phyloP scores from a whole-genome alignment of 2,888 invertebrate genomes.

The Ophraella communa region DNA sequence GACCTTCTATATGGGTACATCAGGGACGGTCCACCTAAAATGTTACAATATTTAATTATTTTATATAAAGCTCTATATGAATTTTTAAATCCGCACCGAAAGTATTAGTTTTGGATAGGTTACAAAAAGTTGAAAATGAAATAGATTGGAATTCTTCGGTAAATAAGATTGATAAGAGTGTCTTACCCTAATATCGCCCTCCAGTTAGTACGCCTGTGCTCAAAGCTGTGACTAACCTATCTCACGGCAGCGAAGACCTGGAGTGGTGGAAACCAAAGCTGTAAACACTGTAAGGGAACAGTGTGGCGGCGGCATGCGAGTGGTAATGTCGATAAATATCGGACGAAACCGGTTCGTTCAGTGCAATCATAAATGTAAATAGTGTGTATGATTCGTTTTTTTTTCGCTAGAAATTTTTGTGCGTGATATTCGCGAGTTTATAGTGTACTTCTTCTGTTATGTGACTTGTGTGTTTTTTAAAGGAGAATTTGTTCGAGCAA shows the following conservation, averaged over 20 bases:
- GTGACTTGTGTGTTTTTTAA: constrained; percentile 15
- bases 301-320: constrained; percentile 28
- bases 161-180: neutral
- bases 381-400: constrained; percentile 2
- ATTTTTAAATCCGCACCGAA: neutral
- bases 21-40: neutral
- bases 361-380: constrained; percentile 10
- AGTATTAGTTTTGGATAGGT: neutral
- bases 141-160: neutral
- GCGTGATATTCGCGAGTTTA: constrained; percentile 11
- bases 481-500: constrained; percentile 11
- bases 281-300: constrained; percentile 15
- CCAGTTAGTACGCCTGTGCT: constrained; percentile 26
- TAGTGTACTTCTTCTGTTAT: constrained; percentile 17
- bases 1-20: neutral
- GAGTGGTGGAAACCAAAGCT: constrained; percentile 21
- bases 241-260: constrained; percentile 27
- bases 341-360: constrained; percentile 16
- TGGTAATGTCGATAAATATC: constrained; percentile 21
- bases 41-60: neutral
- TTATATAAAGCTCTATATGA: neutral
- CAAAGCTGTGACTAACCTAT: constrained; percentile 34
- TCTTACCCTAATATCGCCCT: constrained; percentile 17
- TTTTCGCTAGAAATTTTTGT: constrained; percentile 6
- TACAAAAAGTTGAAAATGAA: neutral